These are phyloP conservation scores for Subacronicta megacephala DNA, from an alignment of 2,888 invertebrate genomes.

Conservation along the genomic window DNA sequence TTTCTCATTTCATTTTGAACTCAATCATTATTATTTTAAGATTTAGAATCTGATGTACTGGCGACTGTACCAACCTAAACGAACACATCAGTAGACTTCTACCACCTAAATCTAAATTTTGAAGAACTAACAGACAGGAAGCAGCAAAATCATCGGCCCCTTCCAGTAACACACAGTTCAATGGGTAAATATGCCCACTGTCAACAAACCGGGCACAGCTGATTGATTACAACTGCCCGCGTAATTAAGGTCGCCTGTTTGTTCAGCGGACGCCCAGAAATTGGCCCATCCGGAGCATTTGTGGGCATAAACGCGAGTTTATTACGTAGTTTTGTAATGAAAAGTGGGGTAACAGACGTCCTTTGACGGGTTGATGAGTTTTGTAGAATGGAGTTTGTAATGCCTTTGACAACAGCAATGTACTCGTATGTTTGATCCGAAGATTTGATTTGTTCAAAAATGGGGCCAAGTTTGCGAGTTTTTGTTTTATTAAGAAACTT, in stretches of 20 bases:
- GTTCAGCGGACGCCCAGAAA: slow-evolving; percentile 51
- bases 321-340: slow-evolving; percentile 31
- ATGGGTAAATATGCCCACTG: slow-evolving; percentile 55
- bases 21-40: no score
- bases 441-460: not conserved
- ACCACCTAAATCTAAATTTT: not conserved
- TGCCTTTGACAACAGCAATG: not conserved
- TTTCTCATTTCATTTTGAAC: no score
- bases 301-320: slow-evolving; percentile 42
- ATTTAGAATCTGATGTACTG: no score
- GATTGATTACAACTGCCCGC: slow-evolving; percentile 66
- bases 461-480: not conserved
- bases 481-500: not conserved
- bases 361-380: slow-evolving; percentile 20
- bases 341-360: slow-evolving; percentile 15
- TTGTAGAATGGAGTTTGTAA: slow-evolving; percentile 8
- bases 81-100: no score
- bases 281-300: slow-evolving; percentile 49
- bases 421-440: not conserved
- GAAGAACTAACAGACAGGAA: no score
- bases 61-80: no score
- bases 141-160: not conserved
- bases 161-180: not conserved
- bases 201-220: slow-evolving; percentile 58
- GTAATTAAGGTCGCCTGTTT: slow-evolving; percentile 70